phyloP scores from a whole-genome alignment of 2,797 vertebrate species.

The Prionace glauca region DNA sequence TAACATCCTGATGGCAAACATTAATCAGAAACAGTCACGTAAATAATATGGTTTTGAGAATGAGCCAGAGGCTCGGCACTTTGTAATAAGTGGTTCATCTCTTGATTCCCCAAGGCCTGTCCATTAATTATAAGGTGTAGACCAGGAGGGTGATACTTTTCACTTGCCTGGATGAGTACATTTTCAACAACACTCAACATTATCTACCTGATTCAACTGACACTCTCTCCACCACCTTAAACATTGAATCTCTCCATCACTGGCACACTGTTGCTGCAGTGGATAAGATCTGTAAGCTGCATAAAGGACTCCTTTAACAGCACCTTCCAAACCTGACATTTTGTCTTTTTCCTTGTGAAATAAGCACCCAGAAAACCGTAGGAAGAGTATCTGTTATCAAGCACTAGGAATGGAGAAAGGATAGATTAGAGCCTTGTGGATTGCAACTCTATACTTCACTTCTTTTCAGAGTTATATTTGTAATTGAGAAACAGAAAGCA shows the following conservation, averaged over 20 bases:
- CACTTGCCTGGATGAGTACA: too few species aligned
- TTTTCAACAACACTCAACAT: too few species aligned
- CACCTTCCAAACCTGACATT: too few species aligned
- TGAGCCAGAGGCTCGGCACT: background rate
- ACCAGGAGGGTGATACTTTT: too few species aligned
- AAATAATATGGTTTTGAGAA: background rate
- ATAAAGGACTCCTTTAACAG: too few species aligned
- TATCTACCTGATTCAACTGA: too few species aligned
- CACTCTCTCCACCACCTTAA: too few species aligned
- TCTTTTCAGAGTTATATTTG: background rate
- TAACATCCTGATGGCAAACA: background rate
- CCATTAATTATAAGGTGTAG: too few species aligned
- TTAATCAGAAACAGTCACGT: background rate
- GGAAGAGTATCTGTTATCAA: background rate
- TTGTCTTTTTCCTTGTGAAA: background rate
- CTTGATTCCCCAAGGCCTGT: too few species aligned
- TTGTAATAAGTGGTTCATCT: background rate
- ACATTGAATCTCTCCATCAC: too few species aligned
- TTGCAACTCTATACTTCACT: background rate
- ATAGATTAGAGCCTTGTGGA: background rate
- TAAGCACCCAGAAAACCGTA: background rate
- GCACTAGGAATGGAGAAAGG: background rate
- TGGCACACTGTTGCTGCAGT: too few species aligned
- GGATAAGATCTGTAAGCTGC: too few species aligned
- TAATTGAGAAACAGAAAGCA: background rate